phyloP scores from a whole-genome alignment of 2,888 invertebrate species.

The Monoplex corrugatus region DNA sequence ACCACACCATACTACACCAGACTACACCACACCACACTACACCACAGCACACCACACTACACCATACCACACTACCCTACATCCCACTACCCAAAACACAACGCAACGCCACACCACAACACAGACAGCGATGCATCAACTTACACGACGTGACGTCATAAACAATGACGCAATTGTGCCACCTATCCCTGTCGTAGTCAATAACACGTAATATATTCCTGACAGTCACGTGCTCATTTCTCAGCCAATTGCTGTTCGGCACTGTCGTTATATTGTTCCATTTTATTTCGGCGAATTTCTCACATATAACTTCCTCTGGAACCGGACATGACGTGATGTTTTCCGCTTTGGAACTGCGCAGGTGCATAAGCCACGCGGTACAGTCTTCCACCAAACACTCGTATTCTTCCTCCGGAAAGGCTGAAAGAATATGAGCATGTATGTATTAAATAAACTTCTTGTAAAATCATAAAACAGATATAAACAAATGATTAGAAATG shows the following conservation, averaged over 20 bases:
- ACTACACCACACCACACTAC: background rate
- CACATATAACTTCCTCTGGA: background rate
- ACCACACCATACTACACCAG: background rate
- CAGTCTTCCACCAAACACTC: slow-evolving; percentile 35
- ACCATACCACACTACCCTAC: background rate
- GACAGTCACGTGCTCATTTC: background rate
- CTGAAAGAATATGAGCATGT: slow-evolving; percentile 1
- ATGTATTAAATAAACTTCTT: no score
- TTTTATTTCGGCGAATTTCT: background rate
- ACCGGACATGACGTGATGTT: background rate
- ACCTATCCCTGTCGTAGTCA: slow-evolving; percentile 12
- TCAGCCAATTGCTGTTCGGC: background rate
- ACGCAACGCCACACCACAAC: background rate
- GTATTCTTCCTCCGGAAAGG: background rate
- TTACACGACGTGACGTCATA: slow-evolving; percentile 36
- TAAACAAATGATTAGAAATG: no score
- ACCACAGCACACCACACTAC: background rate
- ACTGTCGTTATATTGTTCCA: background rate
- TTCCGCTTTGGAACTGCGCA: background rate
- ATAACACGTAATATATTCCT: slow-evolving; percentile 21
- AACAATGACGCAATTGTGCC: slow-evolving; percentile 40
- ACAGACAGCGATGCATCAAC: background rate
- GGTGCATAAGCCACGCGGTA: background rate
- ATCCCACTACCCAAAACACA: background rate
- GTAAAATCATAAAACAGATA: no score